Base-by-base conservation (phyloP, 2,797 vertebrate species). In the Parauchenoglanis punctatus region DNA sequence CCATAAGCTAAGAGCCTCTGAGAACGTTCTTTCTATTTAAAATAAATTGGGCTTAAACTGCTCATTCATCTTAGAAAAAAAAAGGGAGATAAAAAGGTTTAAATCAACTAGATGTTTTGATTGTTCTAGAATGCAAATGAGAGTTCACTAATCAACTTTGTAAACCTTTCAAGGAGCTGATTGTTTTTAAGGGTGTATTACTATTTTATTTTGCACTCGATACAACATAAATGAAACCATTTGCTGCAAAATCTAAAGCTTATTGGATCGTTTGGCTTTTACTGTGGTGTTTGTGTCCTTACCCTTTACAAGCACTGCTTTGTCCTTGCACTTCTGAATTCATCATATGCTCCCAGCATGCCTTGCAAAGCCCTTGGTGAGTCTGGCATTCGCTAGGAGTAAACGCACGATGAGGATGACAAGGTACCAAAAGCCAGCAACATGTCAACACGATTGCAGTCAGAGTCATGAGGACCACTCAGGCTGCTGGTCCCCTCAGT, bases 391-490 rank as follows among this genome's bases (percentile, higher is more conserved):
- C 54, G 70, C 61, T 88, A 44, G 81, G 44, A 75, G 67, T 54
- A 89, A 68, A 81, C 52, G 12, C 56, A 82, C 77, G 61, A 87
- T 68, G 80, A 86, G n/a, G 78, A 78, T 90, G 85, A 89, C 85
- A 87, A 35, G 54, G 68, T 70, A 88, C 67, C 88, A 87, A 89
- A 87, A 83, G 68, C 85, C 78, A 86, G 77, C 61, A 78, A 73
- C 70, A 82, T 86, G 88, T 89, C 89, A 89, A 84, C 58, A 83
- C 76, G 83, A 88, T 86, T 28, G 68, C 72, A 86, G 86, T 91
- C 88, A 91, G 56, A 87, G 76, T 12, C 54, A 70, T 35, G 56
- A 83, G 61, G 44, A 85, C 54, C 56, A 54, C 75, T 80, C 31
- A 84, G 73, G 20, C 70, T 54, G 28, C 67, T 67, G 72, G 77